Evolutionary conservation across 1,140 invertebrate genomes (phyloP).

Genomic region (Cydia amplana): DNA sequence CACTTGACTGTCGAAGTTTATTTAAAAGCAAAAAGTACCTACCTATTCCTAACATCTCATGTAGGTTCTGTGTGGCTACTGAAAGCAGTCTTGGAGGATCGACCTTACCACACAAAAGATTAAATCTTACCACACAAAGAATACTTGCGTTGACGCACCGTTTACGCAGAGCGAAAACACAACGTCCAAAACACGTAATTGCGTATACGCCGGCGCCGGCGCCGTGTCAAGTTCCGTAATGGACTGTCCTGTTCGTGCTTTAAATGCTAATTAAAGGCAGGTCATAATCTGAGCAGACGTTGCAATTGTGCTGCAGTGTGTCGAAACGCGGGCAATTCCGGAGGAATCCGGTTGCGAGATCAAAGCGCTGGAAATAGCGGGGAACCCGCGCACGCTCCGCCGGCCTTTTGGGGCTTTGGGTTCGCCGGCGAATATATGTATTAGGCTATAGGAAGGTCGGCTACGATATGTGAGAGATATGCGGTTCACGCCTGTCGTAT

Average conservation of each 20-base stretch:
- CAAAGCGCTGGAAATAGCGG: constrained; percentile 13
- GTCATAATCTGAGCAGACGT: not conserved
- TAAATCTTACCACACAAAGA: too few species aligned
- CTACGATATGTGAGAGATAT: not conserved
- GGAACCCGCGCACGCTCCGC: not conserved
- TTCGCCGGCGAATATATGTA: not conserved
- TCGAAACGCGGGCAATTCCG: constrained; percentile 23
- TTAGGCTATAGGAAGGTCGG: not conserved
- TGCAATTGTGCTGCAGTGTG: not conserved
- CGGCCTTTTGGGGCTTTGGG: constrained; percentile 7
- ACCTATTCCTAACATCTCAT: too few species aligned
- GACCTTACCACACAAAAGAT: too few species aligned
- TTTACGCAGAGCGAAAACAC: too few species aligned
- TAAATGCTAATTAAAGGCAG: not conserved
- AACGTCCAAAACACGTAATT: too few species aligned
- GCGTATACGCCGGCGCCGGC: not conserved
- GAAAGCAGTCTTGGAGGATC: too few species aligned
- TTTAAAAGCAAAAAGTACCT: too few species aligned
- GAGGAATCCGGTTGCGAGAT: constrained; percentile 19
- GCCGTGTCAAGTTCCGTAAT: not conserved
- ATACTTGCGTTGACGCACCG: too few species aligned
- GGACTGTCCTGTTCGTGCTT: not conserved
- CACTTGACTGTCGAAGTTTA: too few species aligned
- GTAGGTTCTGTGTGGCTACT: too few species aligned
- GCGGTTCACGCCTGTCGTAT: too few species aligned